Base-by-base conservation (phyloP, 37 sponge, comb jelly and placozoan species). In the Diacarnus erythraeanus region DNA sequence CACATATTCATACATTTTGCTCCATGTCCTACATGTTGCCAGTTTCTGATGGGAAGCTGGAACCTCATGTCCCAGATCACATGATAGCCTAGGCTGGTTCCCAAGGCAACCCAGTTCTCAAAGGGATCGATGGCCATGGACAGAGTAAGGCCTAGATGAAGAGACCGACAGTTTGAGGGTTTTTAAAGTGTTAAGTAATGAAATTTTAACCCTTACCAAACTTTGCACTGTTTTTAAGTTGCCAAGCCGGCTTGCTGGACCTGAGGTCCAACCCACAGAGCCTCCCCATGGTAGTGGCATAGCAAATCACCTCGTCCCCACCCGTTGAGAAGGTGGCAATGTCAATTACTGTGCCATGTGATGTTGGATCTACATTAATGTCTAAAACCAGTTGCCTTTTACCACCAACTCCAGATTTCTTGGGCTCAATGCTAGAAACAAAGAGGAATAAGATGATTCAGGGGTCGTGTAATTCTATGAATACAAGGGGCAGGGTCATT, bases 31-130 rank as follows among this genome's bases (percentile, higher is more conserved):
- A 67, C 58, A 59, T 92, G 90, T 44, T 86, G 82, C 93, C 92
- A 92, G 38, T 90, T 65, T 15, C 86, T 76, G 34, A 95, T 91
- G 66, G 96, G 96, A 35, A 95, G 88, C 43, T 92, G 96, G 72
- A 92, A 97, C 72, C 97, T 69, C 80, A 97, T 84, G 81, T 97
- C 97, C 97, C 97, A 97, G 75, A 95, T 85, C n/a, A 89, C 80
- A 61, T 91, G 87, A 51, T 80, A 83, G 12, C 97, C 97, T 0
- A 79, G 86, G 33, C 90, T 89, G 39, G 94, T 94, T 21, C 94
- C 94, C 51, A 91, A 43, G 54, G 95, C 89, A 20, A 92, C 74
- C 95, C 95, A 95, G 64, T 72, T 82, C 71, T 95, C 90, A 66
- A 64, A 75, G 20, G 89, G 89, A 57, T 91, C 92, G 44, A 85